Evolutionary conservation across 2,113 vertebrate genomes (phyloP).

Genomic region (Sylvilagus bachmani): DNA sequence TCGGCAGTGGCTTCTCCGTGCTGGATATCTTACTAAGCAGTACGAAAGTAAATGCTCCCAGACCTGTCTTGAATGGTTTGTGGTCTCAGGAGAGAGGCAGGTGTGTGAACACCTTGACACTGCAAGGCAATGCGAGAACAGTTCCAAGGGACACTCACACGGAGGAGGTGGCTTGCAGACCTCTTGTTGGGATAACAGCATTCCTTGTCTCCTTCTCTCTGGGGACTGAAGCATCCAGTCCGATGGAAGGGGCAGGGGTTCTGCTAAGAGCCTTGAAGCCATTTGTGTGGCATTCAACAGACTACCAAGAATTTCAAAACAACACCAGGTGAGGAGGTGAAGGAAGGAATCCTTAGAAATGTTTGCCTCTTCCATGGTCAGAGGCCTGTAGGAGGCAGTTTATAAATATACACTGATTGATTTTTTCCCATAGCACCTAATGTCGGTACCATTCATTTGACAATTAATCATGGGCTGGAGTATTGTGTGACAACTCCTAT

Average conservation of each 20-base stretch:
- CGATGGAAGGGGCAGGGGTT: neutral
- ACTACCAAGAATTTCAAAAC: neutral
- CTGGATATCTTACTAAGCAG: neutral
- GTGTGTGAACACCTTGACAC: neutral
- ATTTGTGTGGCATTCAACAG: neutral
- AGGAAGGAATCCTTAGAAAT: neutral
- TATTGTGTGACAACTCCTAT: neutral
- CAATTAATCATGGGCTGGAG: constrained; percentile 56
- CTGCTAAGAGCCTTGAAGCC: neutral
- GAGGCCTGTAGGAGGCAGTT: neutral
- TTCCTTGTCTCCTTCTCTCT: neutral
- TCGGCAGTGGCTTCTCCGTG: neutral
- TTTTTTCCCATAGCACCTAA: neutral
- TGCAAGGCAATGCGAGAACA: neutral
- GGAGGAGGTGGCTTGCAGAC: neutral
- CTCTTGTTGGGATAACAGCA: neutral
- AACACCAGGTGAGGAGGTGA: neutral
- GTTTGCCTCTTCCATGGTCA: neutral
- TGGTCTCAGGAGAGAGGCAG: neutral
- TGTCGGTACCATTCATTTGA: neutral
- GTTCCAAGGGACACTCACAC: neutral
- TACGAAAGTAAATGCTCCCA: neutral
- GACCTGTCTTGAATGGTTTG: neutral
- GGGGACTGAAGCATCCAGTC: too few relatives aligned
- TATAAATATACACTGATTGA: constrained; percentile 30